Evolutionary conservation across 2,888 invertebrate species (phyloP), one percentile per base, ranked within the genome.

Genomic region (Scrobipalpa atriplicella): DNA sequence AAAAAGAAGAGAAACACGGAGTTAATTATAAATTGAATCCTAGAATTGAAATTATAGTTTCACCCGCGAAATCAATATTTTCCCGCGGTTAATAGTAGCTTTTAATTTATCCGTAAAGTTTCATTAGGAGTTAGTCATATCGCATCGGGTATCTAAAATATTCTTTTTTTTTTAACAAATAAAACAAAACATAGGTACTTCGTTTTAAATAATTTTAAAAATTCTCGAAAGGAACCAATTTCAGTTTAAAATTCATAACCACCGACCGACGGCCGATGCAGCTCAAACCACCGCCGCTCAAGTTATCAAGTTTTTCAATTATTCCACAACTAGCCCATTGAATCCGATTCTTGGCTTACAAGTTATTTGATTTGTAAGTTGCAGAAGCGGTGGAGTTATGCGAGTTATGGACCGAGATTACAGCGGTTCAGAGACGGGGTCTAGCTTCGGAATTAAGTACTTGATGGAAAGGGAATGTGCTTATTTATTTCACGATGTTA

Each of bases 281-380:
- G 47, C 47, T 16, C n/a, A 47, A 47, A 3, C n/a, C 47, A 5
- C 47, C 5, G 47, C 43, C 43, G 43, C 47, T 47, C 56, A 79
- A 77, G 80, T 81, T 80, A 71, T 52, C 70, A 84, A 85, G 81
- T 84, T 84, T 84, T 83, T 82, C 85, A 83, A 85, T 85, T 85
- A 83, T 80, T 78, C 77, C 74, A 70, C 72, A 73, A 75, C 74
- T 74, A 79, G 73, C 81, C 81, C 79, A 80, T 80, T 79, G 78
- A 74, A 80, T 83, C 81, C 77, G 82, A 82, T 78, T 80, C 72
- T 69, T 68, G 72, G 68, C 75, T 70, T 29, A 73, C 76, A 70
- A 80, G 76, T 82, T 81, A 81, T 82, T 82, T 79, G 80, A 83
- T 82, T 83, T 80, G 74, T 75, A 76, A 81, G 76, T 79, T 78